phyloP scores from a whole-genome alignment of 2,888 invertebrate species.

The Dendrolimus houi region DNA sequence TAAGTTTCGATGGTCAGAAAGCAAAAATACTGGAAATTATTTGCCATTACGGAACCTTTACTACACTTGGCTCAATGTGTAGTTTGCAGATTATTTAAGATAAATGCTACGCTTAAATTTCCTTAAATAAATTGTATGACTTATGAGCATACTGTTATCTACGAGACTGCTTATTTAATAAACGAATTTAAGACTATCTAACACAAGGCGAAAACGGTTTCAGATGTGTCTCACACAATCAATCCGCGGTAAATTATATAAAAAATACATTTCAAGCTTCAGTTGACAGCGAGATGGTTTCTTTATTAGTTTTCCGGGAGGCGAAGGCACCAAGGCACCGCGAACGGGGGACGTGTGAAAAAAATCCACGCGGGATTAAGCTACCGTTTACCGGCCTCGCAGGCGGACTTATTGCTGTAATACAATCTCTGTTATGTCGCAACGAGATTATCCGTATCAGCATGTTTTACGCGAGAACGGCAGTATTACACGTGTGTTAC shows the following conservation, averaged over 20 bases:
- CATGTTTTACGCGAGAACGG: conserved; percentile 41
- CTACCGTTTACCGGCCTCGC: conserved; percentile 58
- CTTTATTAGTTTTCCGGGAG: conserved; percentile 74
- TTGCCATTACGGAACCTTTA: too few relatives aligned
- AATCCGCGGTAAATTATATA: conserved; percentile 75
- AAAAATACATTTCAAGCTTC: conserved; percentile 77
- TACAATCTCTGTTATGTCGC: conserved; percentile 72
- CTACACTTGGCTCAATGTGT: too few relatives aligned
- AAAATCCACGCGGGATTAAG: conserved; percentile 64
- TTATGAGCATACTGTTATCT: too few relatives aligned
- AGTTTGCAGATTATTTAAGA: too few relatives aligned
- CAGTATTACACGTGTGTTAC: conserved; percentile 13
- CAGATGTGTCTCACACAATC: conserved; percentile 56
- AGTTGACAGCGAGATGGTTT: conserved; percentile 73
- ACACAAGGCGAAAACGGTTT: conserved; percentile 22
- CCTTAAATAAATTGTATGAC: too few relatives aligned
- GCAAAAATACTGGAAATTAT: too few relatives aligned
- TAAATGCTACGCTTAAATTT: too few relatives aligned
- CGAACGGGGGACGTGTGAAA: conserved; percentile 68
- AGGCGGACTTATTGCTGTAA: conserved; percentile 66
- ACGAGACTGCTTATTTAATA: neutral
- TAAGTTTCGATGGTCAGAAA: too few relatives aligned
- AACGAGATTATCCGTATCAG: conserved; percentile 60
- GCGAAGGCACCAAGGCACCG: conserved; percentile 28
- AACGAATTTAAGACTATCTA: neutral